Conservation (phyloP, 2,888 invertebrate species). For the Ischnus inquisitorius region DNA sequence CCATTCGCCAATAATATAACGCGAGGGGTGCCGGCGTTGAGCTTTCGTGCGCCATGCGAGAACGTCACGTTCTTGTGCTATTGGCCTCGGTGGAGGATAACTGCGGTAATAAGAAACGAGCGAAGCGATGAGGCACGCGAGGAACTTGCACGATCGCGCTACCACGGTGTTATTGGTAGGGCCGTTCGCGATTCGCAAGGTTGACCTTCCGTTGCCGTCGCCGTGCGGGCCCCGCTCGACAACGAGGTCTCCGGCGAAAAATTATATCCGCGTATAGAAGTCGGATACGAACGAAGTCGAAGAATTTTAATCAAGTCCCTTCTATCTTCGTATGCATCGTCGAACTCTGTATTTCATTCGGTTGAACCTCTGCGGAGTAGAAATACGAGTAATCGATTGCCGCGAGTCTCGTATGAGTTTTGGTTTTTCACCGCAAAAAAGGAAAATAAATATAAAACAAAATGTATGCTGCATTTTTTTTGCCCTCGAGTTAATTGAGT, state of each 20-base stretch:
- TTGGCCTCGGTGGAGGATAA: slow-evolving; percentile 7
- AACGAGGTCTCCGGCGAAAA: slow-evolving; percentile 4
- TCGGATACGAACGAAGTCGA: not conserved
- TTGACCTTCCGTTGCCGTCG: slow-evolving; percentile 47
- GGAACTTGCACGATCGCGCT: slow-evolving; percentile 51
- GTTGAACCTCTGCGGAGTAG: not conserved
- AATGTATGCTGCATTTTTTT: not conserved
- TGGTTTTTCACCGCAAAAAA: not conserved
- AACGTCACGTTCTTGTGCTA: not conserved
- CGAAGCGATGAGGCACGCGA: slow-evolving; percentile 60
- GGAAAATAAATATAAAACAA: not conserved
- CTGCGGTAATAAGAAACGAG: slow-evolving; percentile 42
- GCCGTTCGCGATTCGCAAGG: slow-evolving; percentile 48
- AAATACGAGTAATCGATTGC: not conserved
- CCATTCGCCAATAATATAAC: slow-evolving; percentile 64
- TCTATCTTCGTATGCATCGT: not conserved
- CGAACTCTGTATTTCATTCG: not conserved
- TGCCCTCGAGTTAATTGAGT: slow-evolving; percentile 23
- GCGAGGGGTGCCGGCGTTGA: slow-evolving; percentile 20
- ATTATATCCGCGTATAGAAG: not conserved
- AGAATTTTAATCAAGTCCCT: slow-evolving; percentile 19
- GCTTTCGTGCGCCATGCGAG: slow-evolving; percentile 71
- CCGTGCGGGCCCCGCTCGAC: not conserved
- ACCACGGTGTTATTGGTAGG: slow-evolving; percentile 37
- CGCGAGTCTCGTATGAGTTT: not conserved